A percentile compares a stretch with the other conserved stretches of the same genome.
phyloP scores from a whole-genome alignment of 1,140 invertebrate species.

The Zaprionus davidi region DNA sequence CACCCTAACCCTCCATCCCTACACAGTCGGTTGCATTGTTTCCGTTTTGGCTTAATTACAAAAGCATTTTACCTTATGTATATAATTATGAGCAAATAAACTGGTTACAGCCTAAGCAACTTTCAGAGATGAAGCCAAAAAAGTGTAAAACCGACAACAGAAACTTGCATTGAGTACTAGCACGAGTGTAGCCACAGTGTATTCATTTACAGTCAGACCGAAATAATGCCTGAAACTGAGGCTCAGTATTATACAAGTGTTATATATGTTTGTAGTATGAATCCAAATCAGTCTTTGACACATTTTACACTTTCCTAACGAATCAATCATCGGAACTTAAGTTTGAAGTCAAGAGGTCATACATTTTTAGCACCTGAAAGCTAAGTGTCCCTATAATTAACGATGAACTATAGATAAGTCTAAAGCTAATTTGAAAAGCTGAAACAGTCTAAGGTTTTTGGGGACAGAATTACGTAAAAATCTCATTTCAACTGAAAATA shows the following conservation, averaged over 20 bases:
- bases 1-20: not conserved
- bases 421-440: not conserved
- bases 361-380: slow-evolving; percentile 29
- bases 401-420: not conserved
- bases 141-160: slow-evolving; percentile 56
- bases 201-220: slow-evolving; percentile 1
- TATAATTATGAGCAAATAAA: slow-evolving; percentile 59
- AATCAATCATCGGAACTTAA: slow-evolving; percentile 12
- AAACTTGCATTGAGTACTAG: slow-evolving; percentile 34
- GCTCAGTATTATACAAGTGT: not conserved
- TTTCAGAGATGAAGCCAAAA: slow-evolving; percentile 67
- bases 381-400: not conserved
- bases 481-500: not conserved
- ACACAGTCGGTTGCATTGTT: slow-evolving; percentile 34
- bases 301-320: slow-evolving; percentile 41
- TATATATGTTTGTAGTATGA: not conserved
- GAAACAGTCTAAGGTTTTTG: not conserved
- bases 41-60: slow-evolving; percentile 63
- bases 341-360: slow-evolving; percentile 23
- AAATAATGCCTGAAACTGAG: not conserved
- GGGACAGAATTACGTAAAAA: too few relatives aligned
- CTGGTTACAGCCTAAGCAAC: slow-evolving; percentile 54
- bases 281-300: slow-evolving; percentile 25
- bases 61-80: slow-evolving; percentile 63
- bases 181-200: slow-evolving; percentile 2